These are phyloP conservation scores for Drosophila suboccidentalis DNA, from an alignment of 2,888 invertebrate species.

Conservation along the genomic window DNA sequence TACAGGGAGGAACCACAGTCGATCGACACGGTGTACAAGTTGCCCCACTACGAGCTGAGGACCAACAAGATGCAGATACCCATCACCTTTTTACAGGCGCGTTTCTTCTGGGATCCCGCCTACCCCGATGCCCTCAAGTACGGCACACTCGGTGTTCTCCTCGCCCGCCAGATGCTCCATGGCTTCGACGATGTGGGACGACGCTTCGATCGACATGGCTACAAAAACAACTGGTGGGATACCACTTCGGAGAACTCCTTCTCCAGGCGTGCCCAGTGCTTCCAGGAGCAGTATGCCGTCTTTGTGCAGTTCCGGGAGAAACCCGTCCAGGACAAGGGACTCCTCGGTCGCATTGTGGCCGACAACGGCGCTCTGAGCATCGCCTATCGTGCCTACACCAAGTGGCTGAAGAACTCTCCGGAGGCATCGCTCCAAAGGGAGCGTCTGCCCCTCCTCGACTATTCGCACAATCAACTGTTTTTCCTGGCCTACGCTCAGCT, in stretches of 20 bases:
- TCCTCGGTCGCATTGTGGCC: constrained; percentile 69
- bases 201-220: constrained; percentile 78
- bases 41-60: constrained; percentile 74
- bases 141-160: constrained; percentile 77
- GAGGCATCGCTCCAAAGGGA: constrained; percentile 69
- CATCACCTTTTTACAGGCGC: constrained; percentile 79
- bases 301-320: constrained; percentile 70
- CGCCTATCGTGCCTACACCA: constrained; percentile 80
- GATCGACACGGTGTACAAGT: constrained; percentile 61
- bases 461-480: constrained; percentile 79
- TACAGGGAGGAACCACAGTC: constrained; percentile 67
- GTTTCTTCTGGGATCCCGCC: constrained; percentile 82
- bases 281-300: constrained; percentile 75
- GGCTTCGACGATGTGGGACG: constrained; percentile 82
- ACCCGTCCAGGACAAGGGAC: constrained; percentile 62
- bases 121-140: constrained; percentile 82
- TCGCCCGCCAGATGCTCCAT: constrained; percentile 82
- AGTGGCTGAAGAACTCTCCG: constrained; percentile 79
- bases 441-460: constrained; percentile 73
- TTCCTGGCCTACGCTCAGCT: constrained; percentile 82
- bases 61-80: constrained; percentile 81
- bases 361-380: constrained; percentile 82
- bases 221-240: constrained; percentile 83
- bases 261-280: constrained; percentile 75
- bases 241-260: constrained; percentile 64